Percentiles rank a stretch among this genome's conserved stretches.
These are phyloP conservation scores for Mactromeris polynyma DNA, from an alignment of 2,888 invertebrate genomes.

Conservation along the genomic window DNA sequence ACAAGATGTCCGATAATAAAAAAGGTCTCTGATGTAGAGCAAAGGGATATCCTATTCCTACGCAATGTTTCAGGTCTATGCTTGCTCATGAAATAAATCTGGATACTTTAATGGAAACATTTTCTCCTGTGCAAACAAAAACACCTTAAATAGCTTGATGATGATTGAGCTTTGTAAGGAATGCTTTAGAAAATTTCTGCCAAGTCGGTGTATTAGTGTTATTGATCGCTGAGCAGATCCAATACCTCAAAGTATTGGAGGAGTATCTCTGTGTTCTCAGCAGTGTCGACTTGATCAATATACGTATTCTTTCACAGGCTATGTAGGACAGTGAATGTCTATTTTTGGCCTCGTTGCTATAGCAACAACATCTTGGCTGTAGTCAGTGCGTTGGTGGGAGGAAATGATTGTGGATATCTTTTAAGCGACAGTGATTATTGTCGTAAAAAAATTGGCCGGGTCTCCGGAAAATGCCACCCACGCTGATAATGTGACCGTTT, in stretches of 20 bases:
- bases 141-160: constrained; percentile 21
- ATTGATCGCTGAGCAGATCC: constrained; percentile 5
- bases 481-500: constrained; percentile 24
- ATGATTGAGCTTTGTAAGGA: constrained; percentile 27
- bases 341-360: constrained; percentile 59
- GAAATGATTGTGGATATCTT: constrained; percentile 50
- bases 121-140: not conserved
- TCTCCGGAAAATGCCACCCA: constrained; percentile 31
- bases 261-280: not conserved
- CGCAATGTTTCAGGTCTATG: not conserved
- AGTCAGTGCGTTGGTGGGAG: constrained; percentile 61
- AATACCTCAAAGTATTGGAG: constrained; percentile 25
- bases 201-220: constrained; percentile 16
- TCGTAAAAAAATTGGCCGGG: constrained; percentile 19
- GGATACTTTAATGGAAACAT: not conserved
- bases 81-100: not conserved
- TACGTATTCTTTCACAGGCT: constrained; percentile 40
- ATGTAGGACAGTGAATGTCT: constrained; percentile 43
- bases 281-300: constrained; percentile 47
- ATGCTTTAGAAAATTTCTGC: constrained; percentile 21
- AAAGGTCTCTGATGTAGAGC: not conserved
- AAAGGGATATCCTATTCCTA: no score
- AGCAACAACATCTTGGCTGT: constrained; percentile 54
- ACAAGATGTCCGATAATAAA: not conserved
- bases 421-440: constrained; percentile 29